These are phyloP conservation scores for Talpa occidentalis DNA, from an alignment of 2,113 vertebrate species.

Conservation along the genomic window DNA sequence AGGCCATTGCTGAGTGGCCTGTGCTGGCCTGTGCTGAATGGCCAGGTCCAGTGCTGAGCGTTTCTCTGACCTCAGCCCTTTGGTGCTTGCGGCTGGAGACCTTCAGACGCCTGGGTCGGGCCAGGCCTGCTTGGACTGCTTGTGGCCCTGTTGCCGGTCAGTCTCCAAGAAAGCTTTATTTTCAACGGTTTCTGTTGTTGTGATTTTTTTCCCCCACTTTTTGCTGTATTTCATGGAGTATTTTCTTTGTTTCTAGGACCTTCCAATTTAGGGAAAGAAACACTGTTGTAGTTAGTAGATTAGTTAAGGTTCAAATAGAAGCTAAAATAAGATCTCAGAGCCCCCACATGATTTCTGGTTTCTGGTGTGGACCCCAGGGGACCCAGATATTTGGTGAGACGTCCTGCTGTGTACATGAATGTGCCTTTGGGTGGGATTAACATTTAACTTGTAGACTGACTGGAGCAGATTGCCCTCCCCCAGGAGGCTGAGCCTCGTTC, in stretches of 20 bases:
- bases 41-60: background rate
- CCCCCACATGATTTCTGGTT: background rate
- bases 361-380: background rate
- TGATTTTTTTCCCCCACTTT: background rate
- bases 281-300: background rate
- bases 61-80: background rate
- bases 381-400: background rate
- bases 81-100: background rate
- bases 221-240: background rate
- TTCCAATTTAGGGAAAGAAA: background rate
- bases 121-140: too few species aligned
- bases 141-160: background rate
- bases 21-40: too few species aligned
- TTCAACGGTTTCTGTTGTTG: background rate
- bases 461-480: background rate
- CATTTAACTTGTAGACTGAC: background rate
- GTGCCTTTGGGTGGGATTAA: background rate
- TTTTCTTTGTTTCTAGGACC: slow-evolving; percentile 1
- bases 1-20: too few species aligned
- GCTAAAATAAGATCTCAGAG: background rate
- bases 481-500: background rate
- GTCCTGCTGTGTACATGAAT: background rate
- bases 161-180: background rate
- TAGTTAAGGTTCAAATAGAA: background rate
- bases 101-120: background rate